A percentile compares a stretch with the other conserved stretches of the same genome.
These are phyloP conservation scores for Lepus timidus DNA, from an alignment of 2,113 vertebrate genomes.

Conservation along the genomic window DNA sequence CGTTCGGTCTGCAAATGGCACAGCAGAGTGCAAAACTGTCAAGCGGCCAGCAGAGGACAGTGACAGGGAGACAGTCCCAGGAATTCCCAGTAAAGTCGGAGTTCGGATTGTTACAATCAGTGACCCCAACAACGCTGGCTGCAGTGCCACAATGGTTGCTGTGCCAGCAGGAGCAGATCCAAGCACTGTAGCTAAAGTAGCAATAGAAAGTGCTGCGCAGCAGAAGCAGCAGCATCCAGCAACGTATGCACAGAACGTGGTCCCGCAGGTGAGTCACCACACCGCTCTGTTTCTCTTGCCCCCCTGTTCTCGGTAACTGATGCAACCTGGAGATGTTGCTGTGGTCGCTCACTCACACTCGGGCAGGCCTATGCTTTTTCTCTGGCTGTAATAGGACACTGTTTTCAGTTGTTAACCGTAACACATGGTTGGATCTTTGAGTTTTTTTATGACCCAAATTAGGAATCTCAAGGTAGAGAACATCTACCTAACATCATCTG, in stretches of 20 bases:
- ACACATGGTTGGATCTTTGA: not conserved
- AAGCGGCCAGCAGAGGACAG: conserved; percentile 96
- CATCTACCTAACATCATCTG: not conserved
- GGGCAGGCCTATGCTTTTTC: not conserved
- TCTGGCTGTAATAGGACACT: conserved; percentile 15
- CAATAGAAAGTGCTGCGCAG: conserved; percentile 98
- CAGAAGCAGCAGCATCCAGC: conserved; percentile 96
- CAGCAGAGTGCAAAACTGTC: conserved; percentile 93
- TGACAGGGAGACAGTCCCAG: conserved; percentile 92
- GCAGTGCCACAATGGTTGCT: conserved; percentile 98
- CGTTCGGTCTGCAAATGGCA: conserved; percentile 93
- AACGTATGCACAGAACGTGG: conserved; percentile 90
- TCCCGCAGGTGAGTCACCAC: conserved; percentile 92
- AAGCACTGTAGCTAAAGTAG: conserved; percentile 99
- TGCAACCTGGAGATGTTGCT: not conserved
- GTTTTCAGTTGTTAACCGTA: conserved; percentile 61
- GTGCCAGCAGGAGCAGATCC: conserved; percentile 98
- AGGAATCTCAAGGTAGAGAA: conserved; percentile 27
- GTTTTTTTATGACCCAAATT: conserved; percentile 20
- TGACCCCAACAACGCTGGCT: conserved; percentile 99
- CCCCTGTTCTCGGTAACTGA: conserved; percentile 58
- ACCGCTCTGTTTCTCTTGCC: conserved; percentile 64
- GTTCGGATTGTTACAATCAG: conserved; percentile 99
- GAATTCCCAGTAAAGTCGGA: conserved; percentile 98
- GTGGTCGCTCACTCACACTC: not conserved